Conservation (phyloP, 1,140 invertebrate genomes). For the Calliphora vicina region DNA sequence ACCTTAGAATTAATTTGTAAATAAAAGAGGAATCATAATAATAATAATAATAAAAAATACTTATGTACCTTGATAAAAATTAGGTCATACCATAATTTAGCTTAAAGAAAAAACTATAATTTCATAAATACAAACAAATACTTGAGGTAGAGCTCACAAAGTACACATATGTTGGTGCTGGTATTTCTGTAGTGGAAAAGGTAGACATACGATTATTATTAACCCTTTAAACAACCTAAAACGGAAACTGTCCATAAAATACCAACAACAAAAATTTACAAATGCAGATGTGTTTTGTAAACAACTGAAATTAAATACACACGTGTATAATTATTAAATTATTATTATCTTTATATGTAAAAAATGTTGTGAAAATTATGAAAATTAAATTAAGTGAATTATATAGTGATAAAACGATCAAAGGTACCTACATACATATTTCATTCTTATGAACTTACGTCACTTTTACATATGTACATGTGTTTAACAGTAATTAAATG, state of each 20-base stretch:
- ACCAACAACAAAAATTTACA: neutral
- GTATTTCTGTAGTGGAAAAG: neutral
- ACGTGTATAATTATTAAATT: too few relatives aligned
- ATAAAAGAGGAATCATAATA: constrained; percentile 8
- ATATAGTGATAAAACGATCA: too few relatives aligned
- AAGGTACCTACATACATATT: too few relatives aligned
- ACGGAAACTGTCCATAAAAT: neutral
- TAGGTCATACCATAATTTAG: constrained; percentile 6
- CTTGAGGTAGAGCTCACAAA: too few relatives aligned
- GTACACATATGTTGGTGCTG: neutral
- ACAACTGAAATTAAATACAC: neutral
- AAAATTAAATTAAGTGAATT: too few relatives aligned
- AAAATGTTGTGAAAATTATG: too few relatives aligned
- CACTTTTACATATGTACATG: too few relatives aligned
- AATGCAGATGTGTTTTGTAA: neutral
- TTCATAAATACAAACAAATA: neutral
- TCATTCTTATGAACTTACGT: too few relatives aligned
- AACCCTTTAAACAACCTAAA: neutral
- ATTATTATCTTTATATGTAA: too few relatives aligned
- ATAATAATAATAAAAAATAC: too few relatives aligned
- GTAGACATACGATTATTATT: neutral
- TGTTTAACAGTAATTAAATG: too few relatives aligned
- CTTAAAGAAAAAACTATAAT: neutral
- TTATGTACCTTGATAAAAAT: neutral
- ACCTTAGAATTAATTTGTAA: neutral